These are phyloP conservation scores for Tenthredo amoena DNA, from an alignment of 2,888 invertebrate species.

Conservation along the genomic window DNA sequence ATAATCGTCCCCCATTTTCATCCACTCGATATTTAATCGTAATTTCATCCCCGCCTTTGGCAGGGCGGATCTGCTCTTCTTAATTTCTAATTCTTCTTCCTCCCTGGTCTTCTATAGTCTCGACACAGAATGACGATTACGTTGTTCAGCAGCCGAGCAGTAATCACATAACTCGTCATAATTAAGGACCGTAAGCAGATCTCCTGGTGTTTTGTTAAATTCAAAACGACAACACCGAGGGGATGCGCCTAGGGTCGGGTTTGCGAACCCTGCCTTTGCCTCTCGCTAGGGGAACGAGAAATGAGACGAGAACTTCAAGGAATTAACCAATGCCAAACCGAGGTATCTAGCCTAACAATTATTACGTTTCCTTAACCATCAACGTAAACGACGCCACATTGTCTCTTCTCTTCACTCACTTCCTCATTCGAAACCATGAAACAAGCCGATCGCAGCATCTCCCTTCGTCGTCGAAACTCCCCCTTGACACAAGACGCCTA, in stretches of 20 bases:
- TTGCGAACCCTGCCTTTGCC: neutral
- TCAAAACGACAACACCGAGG: conserved; percentile 47
- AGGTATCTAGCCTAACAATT: conserved; percentile 38
- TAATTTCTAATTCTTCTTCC: conserved; percentile 19
- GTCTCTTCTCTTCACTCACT: conserved; percentile 11
- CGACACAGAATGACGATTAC: conserved; percentile 33
- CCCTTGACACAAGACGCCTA: neutral
- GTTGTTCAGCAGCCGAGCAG: conserved; percentile 6
- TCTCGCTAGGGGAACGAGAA: conserved; percentile 20
- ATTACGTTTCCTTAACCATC: conserved; percentile 48
- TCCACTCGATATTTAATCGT: neutral
- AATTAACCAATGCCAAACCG: conserved; percentile 31
- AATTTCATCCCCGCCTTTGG: neutral
- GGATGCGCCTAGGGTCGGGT: conserved; percentile 31
- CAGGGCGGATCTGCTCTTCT: neutral
- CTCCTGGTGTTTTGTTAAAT: conserved; percentile 49
- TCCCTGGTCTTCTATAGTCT: neutral
- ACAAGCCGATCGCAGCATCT: conserved; percentile 1
- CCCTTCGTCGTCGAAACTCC: neutral
- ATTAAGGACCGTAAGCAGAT: conserved; percentile 50
- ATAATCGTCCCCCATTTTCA: neutral
- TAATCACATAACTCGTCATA: conserved; percentile 49
- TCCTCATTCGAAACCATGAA: neutral
- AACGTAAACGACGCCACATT: conserved; percentile 36
- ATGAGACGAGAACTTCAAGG: conserved; percentile 34